Evolutionary conservation across 1,140 invertebrate species (phyloP).

Genomic region (Cecropterus lyciades): DNA sequence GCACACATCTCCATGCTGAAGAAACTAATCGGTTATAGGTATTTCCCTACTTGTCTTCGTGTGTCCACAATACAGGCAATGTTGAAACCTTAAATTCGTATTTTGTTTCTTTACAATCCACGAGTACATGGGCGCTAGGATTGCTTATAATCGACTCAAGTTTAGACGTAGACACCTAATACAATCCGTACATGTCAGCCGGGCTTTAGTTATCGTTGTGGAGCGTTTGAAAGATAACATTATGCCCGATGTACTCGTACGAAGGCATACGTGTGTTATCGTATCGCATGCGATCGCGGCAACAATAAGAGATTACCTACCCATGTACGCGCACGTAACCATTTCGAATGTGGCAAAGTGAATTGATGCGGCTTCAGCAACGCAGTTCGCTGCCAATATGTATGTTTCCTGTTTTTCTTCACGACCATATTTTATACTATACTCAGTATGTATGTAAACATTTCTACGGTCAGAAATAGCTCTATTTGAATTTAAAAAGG

Average conservation of each 20-base stretch:
- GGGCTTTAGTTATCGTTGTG: conserved; percentile 9
- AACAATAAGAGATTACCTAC: conserved; percentile 30
- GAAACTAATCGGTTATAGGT: too few relatives aligned
- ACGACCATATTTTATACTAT: conserved; percentile 7
- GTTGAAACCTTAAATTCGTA: too few relatives aligned
- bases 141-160: too few relatives aligned
- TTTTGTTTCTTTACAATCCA: too few relatives aligned
- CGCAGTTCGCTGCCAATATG: not conserved
- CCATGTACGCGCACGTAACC: conserved; percentile 20
- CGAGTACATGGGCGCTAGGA: too few relatives aligned
- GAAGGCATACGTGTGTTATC: conserved; percentile 14
- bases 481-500: too few relatives aligned
- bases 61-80: too few relatives aligned
- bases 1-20: too few relatives aligned
- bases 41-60: too few relatives aligned
- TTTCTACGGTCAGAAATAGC: too few relatives aligned
- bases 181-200: conserved; percentile 16
- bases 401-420: conserved; percentile 16
- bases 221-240: conserved; percentile 14
- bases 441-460: too few relatives aligned
- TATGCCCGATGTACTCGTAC: conserved; percentile 1
- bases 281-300: conserved; percentile 16
- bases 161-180: not conserved
- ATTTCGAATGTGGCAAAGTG: conserved; percentile 24
- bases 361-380: conserved; percentile 31